These are phyloP conservation scores for Craterocephalus amniculus DNA, from an alignment of 2,797 vertebrate species.

Conservation along the genomic window DNA sequence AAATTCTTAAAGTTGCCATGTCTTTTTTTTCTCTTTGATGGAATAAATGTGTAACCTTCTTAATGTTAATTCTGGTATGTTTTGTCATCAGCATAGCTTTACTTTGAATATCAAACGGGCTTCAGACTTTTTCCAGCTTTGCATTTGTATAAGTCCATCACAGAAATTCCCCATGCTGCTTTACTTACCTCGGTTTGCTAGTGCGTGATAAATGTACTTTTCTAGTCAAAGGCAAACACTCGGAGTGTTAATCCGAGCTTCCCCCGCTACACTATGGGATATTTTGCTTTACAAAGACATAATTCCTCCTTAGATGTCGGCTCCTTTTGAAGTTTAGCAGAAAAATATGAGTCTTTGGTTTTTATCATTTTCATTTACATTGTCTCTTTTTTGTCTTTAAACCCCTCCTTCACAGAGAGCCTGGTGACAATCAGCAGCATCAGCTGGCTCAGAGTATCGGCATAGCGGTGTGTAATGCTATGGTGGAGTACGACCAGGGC, in stretches of 20 bases:
- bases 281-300: not conserved
- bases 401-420: conserved; percentile 78
- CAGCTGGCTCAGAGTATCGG: conserved; percentile 82
- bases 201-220: conserved; percentile 1
- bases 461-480: conserved; percentile 89
- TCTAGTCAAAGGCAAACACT: conserved; percentile 13
- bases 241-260: conserved; percentile 29
- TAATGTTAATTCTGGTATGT: conserved; percentile 22
- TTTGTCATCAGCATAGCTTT: conserved; percentile 11
- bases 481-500: conserved; percentile 87
- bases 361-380: not conserved
- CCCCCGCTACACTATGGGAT: not conserved
- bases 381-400: too few relatives aligned
- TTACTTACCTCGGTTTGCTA: conserved; percentile 16
- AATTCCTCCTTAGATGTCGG: conserved; percentile 22
- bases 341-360: not conserved
- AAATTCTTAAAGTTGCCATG: conserved; percentile 39
- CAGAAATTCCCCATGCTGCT: not conserved
- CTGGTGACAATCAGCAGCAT: conserved; percentile 85
- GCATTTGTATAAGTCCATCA: conserved; percentile 32
- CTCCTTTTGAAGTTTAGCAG: not conserved
- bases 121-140: conserved; percentile 20
- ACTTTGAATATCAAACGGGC: conserved; percentile 14
- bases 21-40: conserved; percentile 27
- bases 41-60: conserved; percentile 33